Evolutionary conservation across 2,113 vertebrate genomes (phyloP), one percentile per base, ranked within the genome.

Genomic region (Dicerorhinus sumatrensis): DNA sequence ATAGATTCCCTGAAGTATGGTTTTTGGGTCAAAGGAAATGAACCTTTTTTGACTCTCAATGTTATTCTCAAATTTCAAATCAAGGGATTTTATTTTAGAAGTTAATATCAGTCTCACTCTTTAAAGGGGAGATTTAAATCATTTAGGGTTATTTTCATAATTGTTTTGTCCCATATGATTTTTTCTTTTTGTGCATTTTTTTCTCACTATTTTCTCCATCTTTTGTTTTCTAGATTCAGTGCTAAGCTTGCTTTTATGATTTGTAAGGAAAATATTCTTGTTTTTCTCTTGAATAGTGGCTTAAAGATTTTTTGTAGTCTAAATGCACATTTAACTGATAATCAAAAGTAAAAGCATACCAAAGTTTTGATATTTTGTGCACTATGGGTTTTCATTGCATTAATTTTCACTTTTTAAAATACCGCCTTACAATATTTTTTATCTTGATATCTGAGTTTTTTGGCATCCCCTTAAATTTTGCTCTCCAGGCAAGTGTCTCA

Each of bases 21-120:
- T 83, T 90, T 81, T 87, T 17, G 42, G 46, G 31, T 88, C 17
- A 96, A 96, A 96, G 79, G 36, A 72, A 92, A 76, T 96, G 7
- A 92, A 65, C 73, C 42, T 31, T 79, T 95, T 81, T 70, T 83
- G 39, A 89, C 4, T 77, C 21, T 89, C 8, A 81, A 16, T 79
- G 42, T 87, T 92, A 87, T 70, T 62, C 9, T 12, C 25, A 91
- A 93, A 77, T 87, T 95, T 95, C 20, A 81, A 67, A 72, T 60
- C 5, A 83, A 33, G 0, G 2, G 10, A 33, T 42, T 88, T 82
- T 70, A 67, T 73, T 46, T 87, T 91, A 82, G 51, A 96, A 83
- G 23, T 46, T 60, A 96, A 33, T 76, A 65, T 13, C 23, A 72
- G 11, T 54, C 9, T 81, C 31, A n/a, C 54, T 91, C 6, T 89